phyloP scores from a whole-genome alignment of 2,888 invertebrate genomes.

The Tetranychus truncatus region DNA sequence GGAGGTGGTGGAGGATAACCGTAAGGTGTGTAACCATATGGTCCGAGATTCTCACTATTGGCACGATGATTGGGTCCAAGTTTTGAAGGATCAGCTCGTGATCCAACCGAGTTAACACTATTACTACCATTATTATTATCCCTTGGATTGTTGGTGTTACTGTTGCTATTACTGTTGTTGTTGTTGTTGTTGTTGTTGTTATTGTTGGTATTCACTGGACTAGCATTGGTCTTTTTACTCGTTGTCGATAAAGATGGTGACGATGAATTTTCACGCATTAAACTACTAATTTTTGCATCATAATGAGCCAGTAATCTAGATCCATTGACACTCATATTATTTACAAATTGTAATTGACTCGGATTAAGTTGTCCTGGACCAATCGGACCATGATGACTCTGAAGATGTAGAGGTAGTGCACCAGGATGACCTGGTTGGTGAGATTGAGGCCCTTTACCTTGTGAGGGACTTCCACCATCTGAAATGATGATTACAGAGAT shows the following conservation, averaged over 20 bases:
- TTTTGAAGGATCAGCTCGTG: neutral
- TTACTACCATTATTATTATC: neutral
- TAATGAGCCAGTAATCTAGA: neutral
- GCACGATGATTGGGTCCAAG: neutral
- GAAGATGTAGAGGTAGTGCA: neutral
- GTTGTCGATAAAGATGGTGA: neutral
- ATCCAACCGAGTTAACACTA: neutral
- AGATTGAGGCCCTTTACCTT: neutral
- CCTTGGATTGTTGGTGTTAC: neutral
- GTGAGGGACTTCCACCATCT: neutral
- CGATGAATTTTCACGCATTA: neutral
- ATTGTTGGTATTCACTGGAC: neutral
- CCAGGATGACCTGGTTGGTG: neutral
- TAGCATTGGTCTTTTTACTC: neutral
- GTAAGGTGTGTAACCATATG: neutral
- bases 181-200: neutral
- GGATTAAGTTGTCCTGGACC: neutral
- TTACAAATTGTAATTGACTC: neutral
- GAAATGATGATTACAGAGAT: neutral
- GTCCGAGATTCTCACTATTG: neutral
- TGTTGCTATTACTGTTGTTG: no score
- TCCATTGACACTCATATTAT: neutral
- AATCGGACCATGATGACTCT: neutral
- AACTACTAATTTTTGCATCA: neutral
- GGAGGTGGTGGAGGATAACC: slow-evolving; percentile 1